These are phyloP conservation scores for Drosophila koepferae DNA, from an alignment of 2,888 invertebrate species.

Conservation along the genomic window DNA sequence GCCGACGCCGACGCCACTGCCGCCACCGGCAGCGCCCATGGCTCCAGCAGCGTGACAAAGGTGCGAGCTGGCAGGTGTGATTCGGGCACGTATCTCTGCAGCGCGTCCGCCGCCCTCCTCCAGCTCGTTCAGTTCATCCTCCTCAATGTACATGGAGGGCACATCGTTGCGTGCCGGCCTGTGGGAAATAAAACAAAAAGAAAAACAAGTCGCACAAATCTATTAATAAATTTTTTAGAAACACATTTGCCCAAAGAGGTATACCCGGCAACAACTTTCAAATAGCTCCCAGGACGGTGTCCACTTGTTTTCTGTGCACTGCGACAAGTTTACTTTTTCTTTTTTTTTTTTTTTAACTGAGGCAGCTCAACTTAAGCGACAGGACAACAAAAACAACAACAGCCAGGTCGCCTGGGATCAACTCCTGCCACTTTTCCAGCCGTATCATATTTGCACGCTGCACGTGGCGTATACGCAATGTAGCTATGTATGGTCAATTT, in stretches of 20 bases:
- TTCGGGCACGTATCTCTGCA: slow-evolving; percentile 79
- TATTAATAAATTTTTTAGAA: slow-evolving; percentile 66
- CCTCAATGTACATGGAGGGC: slow-evolving; percentile 86
- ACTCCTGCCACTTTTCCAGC: slow-evolving; percentile 39
- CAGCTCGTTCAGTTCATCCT: slow-evolving; percentile 84
- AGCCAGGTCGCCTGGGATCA: slow-evolving; percentile 34
- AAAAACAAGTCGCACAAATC: slow-evolving; percentile 50
- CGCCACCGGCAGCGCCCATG: slow-evolving; percentile 22
- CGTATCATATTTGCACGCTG: slow-evolving; percentile 20
- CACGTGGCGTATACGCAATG: slow-evolving; percentile 50
- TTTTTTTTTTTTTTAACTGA: slow-evolving; percentile 12
- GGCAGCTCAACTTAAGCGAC: slow-evolving; percentile 30
- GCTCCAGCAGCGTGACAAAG: slow-evolving; percentile 53
- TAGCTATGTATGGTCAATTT: too few species aligned
- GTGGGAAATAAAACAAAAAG: slow-evolving; percentile 27
- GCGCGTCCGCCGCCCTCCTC: slow-evolving; percentile 82
- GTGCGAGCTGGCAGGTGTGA: slow-evolving; percentile 73
- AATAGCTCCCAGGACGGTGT: slow-evolving; percentile 66
- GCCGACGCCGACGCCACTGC: slow-evolving; percentile 7
- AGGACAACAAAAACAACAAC: slow-evolving; percentile 30
- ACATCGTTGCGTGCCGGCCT: slow-evolving; percentile 85
- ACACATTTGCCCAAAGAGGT: slow-evolving; percentile 21
- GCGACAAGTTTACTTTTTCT: slow-evolving; percentile 10
- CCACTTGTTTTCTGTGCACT: slow-evolving; percentile 30
- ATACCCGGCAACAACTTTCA: slow-evolving; percentile 35